phyloP scores from a whole-genome alignment of 1,140 invertebrate species.

The Bathynomus jamesi region DNA sequence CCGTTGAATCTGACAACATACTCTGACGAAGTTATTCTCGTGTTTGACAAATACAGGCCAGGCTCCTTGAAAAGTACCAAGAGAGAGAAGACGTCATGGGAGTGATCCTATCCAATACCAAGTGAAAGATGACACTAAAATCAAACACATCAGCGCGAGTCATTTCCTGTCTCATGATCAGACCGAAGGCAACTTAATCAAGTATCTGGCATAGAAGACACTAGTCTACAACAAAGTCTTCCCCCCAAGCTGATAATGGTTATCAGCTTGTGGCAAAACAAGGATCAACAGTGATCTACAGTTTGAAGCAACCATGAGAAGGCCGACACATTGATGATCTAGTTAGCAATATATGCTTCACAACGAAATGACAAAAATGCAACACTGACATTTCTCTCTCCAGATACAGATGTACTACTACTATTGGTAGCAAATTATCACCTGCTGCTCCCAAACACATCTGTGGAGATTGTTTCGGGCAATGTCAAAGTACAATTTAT shows the following conservation, averaged over 20 bases:
- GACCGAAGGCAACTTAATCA: slow-evolving; percentile 9
- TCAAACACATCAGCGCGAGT: slow-evolving; percentile 18
- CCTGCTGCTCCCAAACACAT: slow-evolving; percentile 15
- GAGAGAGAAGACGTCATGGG: slow-evolving; percentile 16
- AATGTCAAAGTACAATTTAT: too few species aligned
- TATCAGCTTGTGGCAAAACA: slow-evolving; percentile 11
- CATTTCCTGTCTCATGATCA: slow-evolving; percentile 23
- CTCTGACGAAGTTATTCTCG: slow-evolving; percentile 15
- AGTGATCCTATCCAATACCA: too few species aligned
- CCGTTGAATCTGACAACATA: slow-evolving; percentile 10
- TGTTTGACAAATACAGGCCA: slow-evolving; percentile 20
- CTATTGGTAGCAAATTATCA: slow-evolving; percentile 24
- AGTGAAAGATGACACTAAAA: too few species aligned
- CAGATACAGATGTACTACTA: slow-evolving; percentile 22
- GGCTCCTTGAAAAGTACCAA: slow-evolving; percentile 21
- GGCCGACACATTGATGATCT: slow-evolving; percentile 7
- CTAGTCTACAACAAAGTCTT: slow-evolving; percentile 12
- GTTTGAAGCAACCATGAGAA: slow-evolving; percentile 5
- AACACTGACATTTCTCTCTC: slow-evolving; percentile 20
- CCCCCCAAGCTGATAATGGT: slow-evolving; percentile 17
- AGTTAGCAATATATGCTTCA: too few species aligned
- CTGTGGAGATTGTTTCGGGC: too few species aligned
- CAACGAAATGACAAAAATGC: background rate
- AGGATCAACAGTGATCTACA: slow-evolving; percentile 3
- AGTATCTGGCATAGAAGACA: slow-evolving; percentile 16